Evolutionary conservation across 1,140 invertebrate genomes (phyloP), one percentile per base, ranked within the genome.

Genomic region (Ips typographus): DNA sequence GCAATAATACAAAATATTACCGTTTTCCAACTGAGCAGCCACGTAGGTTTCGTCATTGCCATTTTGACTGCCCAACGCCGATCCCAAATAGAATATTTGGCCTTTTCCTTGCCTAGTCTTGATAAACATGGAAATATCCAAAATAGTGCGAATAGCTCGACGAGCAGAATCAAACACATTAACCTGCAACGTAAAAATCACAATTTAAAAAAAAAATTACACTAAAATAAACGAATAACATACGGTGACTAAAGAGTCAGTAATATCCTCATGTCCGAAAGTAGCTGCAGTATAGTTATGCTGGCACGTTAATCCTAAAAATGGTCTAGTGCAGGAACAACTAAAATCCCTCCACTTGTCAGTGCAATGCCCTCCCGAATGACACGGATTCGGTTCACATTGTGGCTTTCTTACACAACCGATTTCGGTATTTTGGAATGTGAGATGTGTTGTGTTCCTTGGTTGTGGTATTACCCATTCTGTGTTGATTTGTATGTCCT

Each of bases 101-200:
- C 95, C 94, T 2, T 86, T 84, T 2, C 87, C 83, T 79, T 96
- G 88, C 51, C 94, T 84, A 0, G 95, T 98, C 41, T 93, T 84
- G 53, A 97, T 88, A 78, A 98, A 95, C 89, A 98, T 94, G 1
- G 94, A 95, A 49, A 98, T 90, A 77, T 96, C 93, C 40, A 96
- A 87, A 53, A 92, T 89, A 40, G 86, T 88, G 63, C 89, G 84
- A 44, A 95, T 89, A 1, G 88, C 86, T 40, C 87, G 80, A 39
- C 88, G 85, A 1, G 91, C 89, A 43, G 83, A 79, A 68, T 89
- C 87, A 0, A 85, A 83, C 22, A 94, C 90, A 47, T 81, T 82
- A 6, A 95, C 93, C 68, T 70, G 47, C 40, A 53, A 52, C 51
- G 7, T 55, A 55, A 53, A 42, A 57, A 65, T 55, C 40, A 55